These are phyloP conservation scores for Thymallus thymallus DNA, from an alignment of 2,113 vertebrate genomes.

Conservation along the genomic window DNA sequence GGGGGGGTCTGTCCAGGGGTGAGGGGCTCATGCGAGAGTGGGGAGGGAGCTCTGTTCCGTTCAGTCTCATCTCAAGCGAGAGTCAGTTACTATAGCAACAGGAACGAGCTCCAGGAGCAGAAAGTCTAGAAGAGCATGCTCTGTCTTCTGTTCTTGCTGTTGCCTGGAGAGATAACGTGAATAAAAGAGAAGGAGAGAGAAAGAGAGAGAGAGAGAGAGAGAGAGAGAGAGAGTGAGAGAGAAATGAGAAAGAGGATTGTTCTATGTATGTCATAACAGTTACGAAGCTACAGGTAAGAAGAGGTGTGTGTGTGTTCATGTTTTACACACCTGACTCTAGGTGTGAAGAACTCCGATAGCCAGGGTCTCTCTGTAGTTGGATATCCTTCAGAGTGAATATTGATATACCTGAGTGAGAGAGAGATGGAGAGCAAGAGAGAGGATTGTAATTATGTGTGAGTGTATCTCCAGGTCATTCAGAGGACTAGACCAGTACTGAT, in stretches of 20 bases:
- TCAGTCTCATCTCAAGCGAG: slow-evolving; percentile 13
- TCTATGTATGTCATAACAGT: not conserved
- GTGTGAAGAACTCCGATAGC: slow-evolving; percentile 94
- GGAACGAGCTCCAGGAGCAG: slow-evolving; percentile 27
- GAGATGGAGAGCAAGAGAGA: slow-evolving; percentile 1
- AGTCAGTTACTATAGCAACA: not conserved
- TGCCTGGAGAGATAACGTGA: slow-evolving; percentile 69
- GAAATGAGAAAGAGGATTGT: no score
- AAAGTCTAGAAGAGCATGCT: slow-evolving; percentile 95
- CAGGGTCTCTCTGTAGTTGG: slow-evolving; percentile 96
- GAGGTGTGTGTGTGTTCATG: not conserved
- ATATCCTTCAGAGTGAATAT: slow-evolving; percentile 98
- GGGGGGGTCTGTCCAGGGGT: slow-evolving; percentile 29
- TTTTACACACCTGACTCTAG: slow-evolving; percentile 87
- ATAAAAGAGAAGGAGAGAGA: slow-evolving; percentile 20
- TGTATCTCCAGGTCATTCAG: not conserved
- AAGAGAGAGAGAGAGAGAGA: not conserved
- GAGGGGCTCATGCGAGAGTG: slow-evolving; percentile 62
- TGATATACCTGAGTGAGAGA: slow-evolving; percentile 78
- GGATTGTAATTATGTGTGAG: not conserved
- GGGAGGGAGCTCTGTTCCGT: slow-evolving; percentile 25
- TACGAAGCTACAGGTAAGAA: not conserved
- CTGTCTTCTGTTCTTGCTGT: slow-evolving; percentile 97
- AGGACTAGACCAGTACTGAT: slow-evolving; percentile 65
- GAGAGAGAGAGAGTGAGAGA: not conserved